Percentiles rank a stretch among this genome's conserved stretches.
Evolutionary conservation across 1,140 invertebrate genomes (phyloP).

Genomic region (Diploscapter pachys): DNA sequence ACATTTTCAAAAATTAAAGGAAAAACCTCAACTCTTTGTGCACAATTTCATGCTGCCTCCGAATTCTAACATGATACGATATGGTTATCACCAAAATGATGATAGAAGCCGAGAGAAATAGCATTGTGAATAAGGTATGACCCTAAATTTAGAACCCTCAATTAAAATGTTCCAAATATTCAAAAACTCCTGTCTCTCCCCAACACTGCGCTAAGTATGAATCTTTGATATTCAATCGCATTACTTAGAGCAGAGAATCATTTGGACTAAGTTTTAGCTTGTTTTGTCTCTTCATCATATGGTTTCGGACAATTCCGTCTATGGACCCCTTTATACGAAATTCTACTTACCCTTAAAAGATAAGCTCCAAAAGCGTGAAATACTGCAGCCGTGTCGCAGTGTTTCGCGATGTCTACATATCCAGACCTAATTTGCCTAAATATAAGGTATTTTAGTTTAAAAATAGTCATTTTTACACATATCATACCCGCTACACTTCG

Average conservation of each 20-base stretch:
- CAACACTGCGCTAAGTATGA: too few species aligned
- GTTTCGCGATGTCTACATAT: slow-evolving; percentile 49
- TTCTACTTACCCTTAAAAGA: slow-evolving; percentile 35
- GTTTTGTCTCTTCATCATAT: too few species aligned
- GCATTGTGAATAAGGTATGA: slow-evolving; percentile 55
- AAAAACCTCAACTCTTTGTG: slow-evolving; percentile 28
- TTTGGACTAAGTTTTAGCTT: too few species aligned
- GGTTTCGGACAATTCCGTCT: too few species aligned
- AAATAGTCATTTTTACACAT: not conserved
- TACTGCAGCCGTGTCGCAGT: slow-evolving; percentile 50
- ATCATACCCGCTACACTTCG: not conserved
- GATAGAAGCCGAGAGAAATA: slow-evolving; percentile 52
- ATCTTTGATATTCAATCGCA: too few species aligned
- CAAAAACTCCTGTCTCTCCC: not conserved
- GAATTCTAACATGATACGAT: slow-evolving; percentile 50
- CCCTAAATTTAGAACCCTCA: slow-evolving; percentile 28
- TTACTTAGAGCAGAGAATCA: too few species aligned
- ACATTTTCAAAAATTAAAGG: not conserved
- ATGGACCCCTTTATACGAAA: too few species aligned
- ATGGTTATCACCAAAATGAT: slow-evolving; percentile 51
- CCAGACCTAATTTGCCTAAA: slow-evolving; percentile 44
- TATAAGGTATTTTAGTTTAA: not conserved
- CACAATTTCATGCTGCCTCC: slow-evolving; percentile 49
- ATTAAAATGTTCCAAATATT: not conserved
- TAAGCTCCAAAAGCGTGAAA: slow-evolving; percentile 57